Conservation (phyloP, 2,113 vertebrate genomes). For the Campylorhamphus procurvoides region DNA sequence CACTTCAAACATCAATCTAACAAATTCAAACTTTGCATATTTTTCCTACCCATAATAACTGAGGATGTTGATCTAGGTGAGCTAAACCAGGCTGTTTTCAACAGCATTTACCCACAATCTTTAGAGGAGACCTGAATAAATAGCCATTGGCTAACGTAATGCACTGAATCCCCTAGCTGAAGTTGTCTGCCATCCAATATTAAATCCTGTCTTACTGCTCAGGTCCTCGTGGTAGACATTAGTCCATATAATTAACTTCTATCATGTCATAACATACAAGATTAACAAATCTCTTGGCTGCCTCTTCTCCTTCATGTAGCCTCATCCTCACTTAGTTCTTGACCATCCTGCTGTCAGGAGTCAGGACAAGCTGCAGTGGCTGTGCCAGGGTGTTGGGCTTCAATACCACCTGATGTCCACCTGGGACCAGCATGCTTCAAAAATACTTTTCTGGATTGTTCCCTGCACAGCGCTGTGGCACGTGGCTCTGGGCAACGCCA, state of each 20-base stretch:
- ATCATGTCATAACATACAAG: not conserved
- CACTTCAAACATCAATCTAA: not conserved
- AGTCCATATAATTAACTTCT: not conserved
- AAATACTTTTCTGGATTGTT: not conserved
- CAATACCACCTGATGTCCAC: not conserved
- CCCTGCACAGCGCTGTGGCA: fast-evolving
- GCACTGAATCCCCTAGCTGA: not conserved
- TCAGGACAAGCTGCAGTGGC: fast-evolving
- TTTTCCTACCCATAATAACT: not conserved
- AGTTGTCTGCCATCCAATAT: not conserved
- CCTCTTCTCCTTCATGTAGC: not conserved
- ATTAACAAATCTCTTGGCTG: not conserved
- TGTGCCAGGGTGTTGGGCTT: not conserved
- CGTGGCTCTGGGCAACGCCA: not conserved
- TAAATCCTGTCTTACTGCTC: not conserved
- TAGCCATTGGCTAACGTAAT: fast-evolving
- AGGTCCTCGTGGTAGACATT: not conserved
- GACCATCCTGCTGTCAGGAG: not conserved
- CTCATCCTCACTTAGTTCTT: fast-evolving
- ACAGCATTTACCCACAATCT: not conserved
- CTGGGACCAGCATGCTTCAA: fast-evolving
- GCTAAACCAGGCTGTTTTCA: not conserved
- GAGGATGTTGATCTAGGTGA: not conserved
- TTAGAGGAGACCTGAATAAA: not conserved
- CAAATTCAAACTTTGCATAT: not conserved